A percentile compares a stretch with the other conserved stretches of the same genome.
Evolutionary conservation across 2,113 vertebrate species (phyloP).

Genomic region (Thermophis baileyi): DNA sequence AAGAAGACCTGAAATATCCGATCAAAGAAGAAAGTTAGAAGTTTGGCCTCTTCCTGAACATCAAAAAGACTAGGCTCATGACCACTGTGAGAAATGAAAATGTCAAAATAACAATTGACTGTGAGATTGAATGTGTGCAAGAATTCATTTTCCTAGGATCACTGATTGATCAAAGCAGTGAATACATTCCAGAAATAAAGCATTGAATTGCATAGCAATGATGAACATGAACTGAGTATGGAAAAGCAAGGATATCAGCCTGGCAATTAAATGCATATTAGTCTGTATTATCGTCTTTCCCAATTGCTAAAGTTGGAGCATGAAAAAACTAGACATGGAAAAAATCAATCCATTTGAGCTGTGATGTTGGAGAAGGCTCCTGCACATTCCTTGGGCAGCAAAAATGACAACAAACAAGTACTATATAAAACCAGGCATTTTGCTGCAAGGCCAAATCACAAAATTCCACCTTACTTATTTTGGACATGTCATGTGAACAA

Average conservation of each 20-base stretch:
- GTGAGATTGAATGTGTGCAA: not conserved
- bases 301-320: not conserved
- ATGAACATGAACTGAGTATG: not conserved
- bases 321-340: not conserved
- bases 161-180: not conserved
- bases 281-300: not conserved
- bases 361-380: not conserved
- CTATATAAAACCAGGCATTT: not conserved
- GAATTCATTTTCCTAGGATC: not conserved
- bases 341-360: not conserved
- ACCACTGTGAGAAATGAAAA: not conserved
- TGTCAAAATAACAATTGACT: not conserved
- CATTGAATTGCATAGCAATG: not conserved
- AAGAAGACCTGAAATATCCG: not conserved
- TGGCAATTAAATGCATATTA: not conserved
- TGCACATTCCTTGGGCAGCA: not conserved
- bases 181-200: not conserved
- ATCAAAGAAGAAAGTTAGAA: not conserved
- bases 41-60: not conserved
- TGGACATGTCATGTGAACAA: not conserved
- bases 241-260: not conserved
- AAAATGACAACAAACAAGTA: not conserved
- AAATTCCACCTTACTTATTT: not conserved
- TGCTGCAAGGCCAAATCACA: not conserved
- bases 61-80: not conserved